Conservation (phyloP, 2,797 vertebrate species). For the Nannoperca obscura region DNA sequence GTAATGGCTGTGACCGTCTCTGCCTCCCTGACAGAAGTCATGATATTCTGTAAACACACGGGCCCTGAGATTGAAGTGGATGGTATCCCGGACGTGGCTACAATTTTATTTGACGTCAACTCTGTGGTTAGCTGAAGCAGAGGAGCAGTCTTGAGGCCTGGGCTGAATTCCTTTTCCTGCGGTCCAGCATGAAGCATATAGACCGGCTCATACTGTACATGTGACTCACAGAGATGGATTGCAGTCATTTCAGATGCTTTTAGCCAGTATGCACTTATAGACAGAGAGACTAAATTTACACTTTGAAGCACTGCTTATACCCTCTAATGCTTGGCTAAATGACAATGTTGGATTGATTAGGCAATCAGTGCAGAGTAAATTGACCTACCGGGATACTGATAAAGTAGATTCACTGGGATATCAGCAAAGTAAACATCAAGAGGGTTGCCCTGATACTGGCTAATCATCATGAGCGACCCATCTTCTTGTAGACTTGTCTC, state of each 20-base stretch:
- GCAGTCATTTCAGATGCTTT: slow-evolving; percentile 47
- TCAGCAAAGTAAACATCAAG: slow-evolving; percentile 40
- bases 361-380: slow-evolving; percentile 39
- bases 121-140: slow-evolving; percentile 53
- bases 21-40: slow-evolving; percentile 37
- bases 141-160: slow-evolving; percentile 55
- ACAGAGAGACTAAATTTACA: slow-evolving; percentile 22
- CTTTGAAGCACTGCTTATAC: slow-evolving; percentile 34
- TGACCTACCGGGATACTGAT: slow-evolving; percentile 42
- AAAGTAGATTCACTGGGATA: slow-evolving; percentile 41
- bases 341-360: slow-evolving; percentile 37
- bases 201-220: slow-evolving; percentile 44
- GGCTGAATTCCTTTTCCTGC: slow-evolving; percentile 70
- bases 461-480: slow-evolving; percentile 52
- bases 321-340: slow-evolving; percentile 40
- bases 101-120: slow-evolving; percentile 55
- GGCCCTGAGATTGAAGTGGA: slow-evolving; percentile 37
- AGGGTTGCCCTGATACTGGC: slow-evolving; percentile 26
- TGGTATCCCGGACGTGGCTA: slow-evolving; percentile 56
- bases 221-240: slow-evolving; percentile 62
- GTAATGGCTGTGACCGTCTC: slow-evolving; percentile 58
- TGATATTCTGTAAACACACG: slow-evolving; percentile 30
- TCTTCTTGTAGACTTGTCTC: slow-evolving; percentile 60
- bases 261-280: slow-evolving; percentile 28
- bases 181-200: slow-evolving; percentile 55